Conservation (phyloP, 2,113 vertebrate species). For the Chelonoidis abingdonii region DNA sequence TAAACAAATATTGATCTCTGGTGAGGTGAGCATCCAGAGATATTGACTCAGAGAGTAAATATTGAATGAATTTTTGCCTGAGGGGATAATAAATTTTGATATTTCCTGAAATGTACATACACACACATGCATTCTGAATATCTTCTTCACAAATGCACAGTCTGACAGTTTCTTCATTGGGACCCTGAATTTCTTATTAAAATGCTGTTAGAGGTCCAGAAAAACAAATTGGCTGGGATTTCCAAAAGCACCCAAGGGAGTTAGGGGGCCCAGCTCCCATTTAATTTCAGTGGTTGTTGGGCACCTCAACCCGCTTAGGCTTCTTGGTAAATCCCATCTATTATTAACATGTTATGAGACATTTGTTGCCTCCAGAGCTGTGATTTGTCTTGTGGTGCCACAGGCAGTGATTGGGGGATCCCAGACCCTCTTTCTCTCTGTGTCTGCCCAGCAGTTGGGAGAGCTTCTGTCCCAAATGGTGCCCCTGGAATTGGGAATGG, state of each 20-base stretch:
- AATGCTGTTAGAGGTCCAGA: background rate
- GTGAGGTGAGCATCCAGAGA: background rate
- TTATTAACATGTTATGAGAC: background rate
- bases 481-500: background rate
- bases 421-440: background rate
- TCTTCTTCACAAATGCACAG: background rate
- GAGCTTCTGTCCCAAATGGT: background rate
- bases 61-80: background rate
- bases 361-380: background rate
- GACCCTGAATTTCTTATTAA: background rate
- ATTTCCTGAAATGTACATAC: background rate
- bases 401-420: background rate
- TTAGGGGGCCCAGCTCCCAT: background rate
- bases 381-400: background rate
- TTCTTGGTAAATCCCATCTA: background rate
- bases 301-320: background rate
- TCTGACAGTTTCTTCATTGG: slow-evolving; percentile 12
- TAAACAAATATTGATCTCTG: background rate
- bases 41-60: background rate
- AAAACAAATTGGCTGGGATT: background rate
- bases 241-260: background rate
- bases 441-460: background rate
- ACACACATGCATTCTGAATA: accelerated
- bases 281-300: background rate
- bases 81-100: background rate